Conservation (phyloP, 2,113 vertebrate species). For the Hyperoodon ampullatus region DNA sequence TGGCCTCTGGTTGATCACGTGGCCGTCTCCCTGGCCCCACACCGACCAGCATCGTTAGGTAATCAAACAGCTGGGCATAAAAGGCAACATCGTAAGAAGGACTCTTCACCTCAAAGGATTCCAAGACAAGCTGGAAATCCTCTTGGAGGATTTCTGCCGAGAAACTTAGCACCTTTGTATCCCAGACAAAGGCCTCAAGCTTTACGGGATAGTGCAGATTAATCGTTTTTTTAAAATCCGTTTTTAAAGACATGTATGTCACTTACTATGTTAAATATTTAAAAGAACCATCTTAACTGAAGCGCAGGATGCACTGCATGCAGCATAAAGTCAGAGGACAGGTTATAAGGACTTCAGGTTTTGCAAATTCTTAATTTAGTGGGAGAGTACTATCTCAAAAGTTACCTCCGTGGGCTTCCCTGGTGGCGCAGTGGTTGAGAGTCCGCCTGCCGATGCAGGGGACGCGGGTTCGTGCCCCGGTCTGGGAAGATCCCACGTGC, state of each 20-base stretch:
- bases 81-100: not conserved
- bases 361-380: not conserved
- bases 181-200: not conserved
- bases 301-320: not conserved
- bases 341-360: not conserved
- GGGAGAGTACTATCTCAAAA: not conserved
- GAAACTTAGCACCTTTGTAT: slow-evolving; percentile 24
- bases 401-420: too few species aligned
- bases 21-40: not conserved
- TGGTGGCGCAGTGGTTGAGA: too few species aligned
- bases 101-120: not conserved
- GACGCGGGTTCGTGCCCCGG: too few species aligned
- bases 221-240: not conserved
- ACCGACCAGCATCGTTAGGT: not conserved
- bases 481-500: too few species aligned
- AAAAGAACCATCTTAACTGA: not conserved
- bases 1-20: not conserved
- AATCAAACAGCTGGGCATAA: not conserved
- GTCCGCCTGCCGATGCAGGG: too few species aligned
- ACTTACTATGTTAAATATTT: slow-evolving; percentile 21
- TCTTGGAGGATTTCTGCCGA: slow-evolving; percentile 41
- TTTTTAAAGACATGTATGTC: slow-evolving; percentile 45
- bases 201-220: not conserved
- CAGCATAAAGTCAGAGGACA: not conserved
- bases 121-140: not conserved